phyloP scores from a whole-genome alignment of 1,140 invertebrate species.

The Mizuhopecten yessoensis region DNA sequence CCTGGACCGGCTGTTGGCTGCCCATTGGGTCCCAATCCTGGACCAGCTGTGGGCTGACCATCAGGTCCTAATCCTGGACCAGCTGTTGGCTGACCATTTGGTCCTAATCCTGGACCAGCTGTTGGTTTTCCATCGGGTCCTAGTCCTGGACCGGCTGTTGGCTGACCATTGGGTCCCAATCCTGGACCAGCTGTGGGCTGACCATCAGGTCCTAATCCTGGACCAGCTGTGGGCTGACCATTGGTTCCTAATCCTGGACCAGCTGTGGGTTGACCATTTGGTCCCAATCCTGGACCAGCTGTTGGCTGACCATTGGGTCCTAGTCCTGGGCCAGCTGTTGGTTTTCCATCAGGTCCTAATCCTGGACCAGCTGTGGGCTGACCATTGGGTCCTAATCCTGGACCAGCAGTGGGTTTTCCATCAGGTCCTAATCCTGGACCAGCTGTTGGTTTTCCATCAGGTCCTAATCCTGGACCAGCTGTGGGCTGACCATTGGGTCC shows the following conservation, averaged over 20 bases:
- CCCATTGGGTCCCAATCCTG: conserved; percentile 43
- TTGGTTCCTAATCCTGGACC: conserved; percentile 42
- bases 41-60: conserved; percentile 46
- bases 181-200: background rate
- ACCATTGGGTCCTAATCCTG: conserved; percentile 4
- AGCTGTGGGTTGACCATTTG: conserved; percentile 86
- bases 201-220: conserved; percentile 19
- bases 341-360: conserved; percentile 12
- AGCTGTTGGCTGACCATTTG: background rate
- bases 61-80: conserved; percentile 41
- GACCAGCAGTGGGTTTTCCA: background rate
- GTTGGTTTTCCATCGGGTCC: conserved; percentile 6
- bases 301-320: conserved; percentile 68
- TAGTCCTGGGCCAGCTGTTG: conserved; percentile 54
- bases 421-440: conserved; percentile 15
- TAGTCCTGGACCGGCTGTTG: conserved; percentile 47
- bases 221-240: conserved; percentile 41
- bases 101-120: background rate
- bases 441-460: conserved; percentile 20
- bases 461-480: background rate
- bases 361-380: conserved; percentile 25
- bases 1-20: conserved; percentile 41
- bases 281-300: conserved; percentile 87
- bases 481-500: conserved; percentile 2
- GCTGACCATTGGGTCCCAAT: background rate